phyloP scores from a whole-genome alignment of 2,797 vertebrate species.

The Vespertilio murinus region DNA sequence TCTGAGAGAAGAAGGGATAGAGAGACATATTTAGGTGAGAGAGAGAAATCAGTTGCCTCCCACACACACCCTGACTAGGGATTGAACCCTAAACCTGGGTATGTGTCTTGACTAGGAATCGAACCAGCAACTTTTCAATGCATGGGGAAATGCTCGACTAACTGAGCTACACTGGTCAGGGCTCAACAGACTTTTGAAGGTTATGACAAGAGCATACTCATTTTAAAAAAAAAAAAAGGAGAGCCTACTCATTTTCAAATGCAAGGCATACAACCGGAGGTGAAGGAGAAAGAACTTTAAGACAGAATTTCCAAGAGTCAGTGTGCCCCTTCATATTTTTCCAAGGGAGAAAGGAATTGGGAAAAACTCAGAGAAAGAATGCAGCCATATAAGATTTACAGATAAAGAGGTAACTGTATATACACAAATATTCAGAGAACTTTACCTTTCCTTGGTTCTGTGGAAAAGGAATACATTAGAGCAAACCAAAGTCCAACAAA shows the following conservation, averaged over 20 bases:
- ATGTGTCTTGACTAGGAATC: background rate
- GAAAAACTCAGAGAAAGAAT: background rate
- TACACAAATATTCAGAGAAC: slow-evolving; percentile 5
- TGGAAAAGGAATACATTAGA: background rate
- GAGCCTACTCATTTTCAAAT: background rate
- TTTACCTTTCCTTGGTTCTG: background rate
- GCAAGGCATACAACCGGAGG: background rate
- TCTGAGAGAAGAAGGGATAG: background rate
- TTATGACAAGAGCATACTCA: background rate
- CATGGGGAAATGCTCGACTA: background rate
- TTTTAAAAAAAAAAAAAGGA: no score
- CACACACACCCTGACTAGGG: background rate
- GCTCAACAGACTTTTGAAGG: background rate
- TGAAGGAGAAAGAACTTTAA: background rate
- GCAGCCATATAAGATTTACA: background rate
- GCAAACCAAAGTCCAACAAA: slow-evolving; percentile 7
- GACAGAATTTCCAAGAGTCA: background rate
- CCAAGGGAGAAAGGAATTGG: background rate
- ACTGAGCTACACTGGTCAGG: background rate
- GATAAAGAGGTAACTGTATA: background rate
- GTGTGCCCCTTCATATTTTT: background rate
- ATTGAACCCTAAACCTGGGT: background rate
- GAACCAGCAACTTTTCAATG: background rate
- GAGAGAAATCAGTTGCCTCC: background rate
- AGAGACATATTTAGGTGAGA: background rate